phyloP scores from a whole-genome alignment of 2,797 vertebrate species.

The Siniperca undulata region DNA sequence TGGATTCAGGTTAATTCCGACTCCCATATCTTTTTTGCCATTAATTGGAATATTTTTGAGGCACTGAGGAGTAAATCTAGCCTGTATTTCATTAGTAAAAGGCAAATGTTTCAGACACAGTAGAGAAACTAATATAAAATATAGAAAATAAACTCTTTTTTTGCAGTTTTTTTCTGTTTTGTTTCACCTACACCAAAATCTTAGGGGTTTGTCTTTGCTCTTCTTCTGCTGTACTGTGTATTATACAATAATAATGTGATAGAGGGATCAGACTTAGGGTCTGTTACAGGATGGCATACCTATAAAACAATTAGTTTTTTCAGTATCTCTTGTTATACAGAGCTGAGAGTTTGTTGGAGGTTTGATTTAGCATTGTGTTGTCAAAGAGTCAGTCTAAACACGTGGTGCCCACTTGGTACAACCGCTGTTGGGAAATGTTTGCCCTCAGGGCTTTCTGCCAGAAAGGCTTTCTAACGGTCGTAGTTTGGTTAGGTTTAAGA shows the following conservation, averaged over 20 bases:
- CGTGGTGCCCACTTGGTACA: background rate
- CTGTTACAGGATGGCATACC: background rate
- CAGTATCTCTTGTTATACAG: background rate
- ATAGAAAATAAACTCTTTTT: background rate
- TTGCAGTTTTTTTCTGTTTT: background rate
- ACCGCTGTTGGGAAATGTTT: background rate
- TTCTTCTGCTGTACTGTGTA: background rate
- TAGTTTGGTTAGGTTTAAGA: too few species aligned
- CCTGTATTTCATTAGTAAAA: background rate
- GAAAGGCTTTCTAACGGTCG: too few species aligned
- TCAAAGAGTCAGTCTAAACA: slow-evolving; percentile 20
- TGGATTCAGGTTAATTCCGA: background rate
- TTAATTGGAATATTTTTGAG: background rate
- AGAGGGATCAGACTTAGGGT: background rate
- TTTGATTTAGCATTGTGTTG: slow-evolving; percentile 2
- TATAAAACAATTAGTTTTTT: background rate
- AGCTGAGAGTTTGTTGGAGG: background rate
- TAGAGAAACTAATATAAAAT: background rate
- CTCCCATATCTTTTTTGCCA: background rate
- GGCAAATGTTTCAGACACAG: background rate
- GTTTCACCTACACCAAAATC: background rate
- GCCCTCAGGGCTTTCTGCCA: too few species aligned
- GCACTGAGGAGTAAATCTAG: background rate
- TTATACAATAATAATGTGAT: too few species aligned
- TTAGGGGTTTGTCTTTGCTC: background rate